Evolutionary conservation across 2,113 vertebrate genomes (phyloP), one percentile per base, ranked within the genome.

Genomic region (Sinocyclocheilus rhinocerous): DNA sequence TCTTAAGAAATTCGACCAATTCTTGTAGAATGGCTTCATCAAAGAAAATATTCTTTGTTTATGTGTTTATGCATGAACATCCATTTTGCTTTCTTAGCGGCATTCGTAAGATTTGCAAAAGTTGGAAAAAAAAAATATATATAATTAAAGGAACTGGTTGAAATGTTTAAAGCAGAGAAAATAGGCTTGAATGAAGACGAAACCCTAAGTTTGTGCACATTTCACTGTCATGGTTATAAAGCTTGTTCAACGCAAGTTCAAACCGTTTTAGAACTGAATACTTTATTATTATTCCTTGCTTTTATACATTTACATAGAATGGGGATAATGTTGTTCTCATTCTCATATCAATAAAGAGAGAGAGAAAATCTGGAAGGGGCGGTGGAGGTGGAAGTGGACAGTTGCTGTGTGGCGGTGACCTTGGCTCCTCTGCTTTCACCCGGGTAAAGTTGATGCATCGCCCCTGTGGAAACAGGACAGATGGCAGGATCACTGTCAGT

Each of bases 401-500:
- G n/a, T n/a, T n/a, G n/a, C n/a, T n/a, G n/a, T n/a, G n/a, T n/a
- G n/a, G n/a, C n/a, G n/a, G n/a, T n/a, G n/a, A n/a, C n/a, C n/a
- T n/a, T n/a, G n/a, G n/a, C n/a, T n/a, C n/a, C n/a, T n/a, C n/a
- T n/a, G n/a, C n/a, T n/a, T n/a, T n/a, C n/a, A n/a, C n/a, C n/a
- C n/a, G n/a, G n/a, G n/a, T n/a, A n/a, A n/a, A n/a, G n/a, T n/a
- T n/a, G n/a, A n/a, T n/a, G n/a, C n/a, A n/a, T n/a, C n/a, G n/a
- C n/a, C n/a, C n/a, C n/a, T n/a, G n/a, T n/a, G n/a, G n/a, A n/a
- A n/a, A n/a, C n/a, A n/a, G n/a, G n/a, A n/a, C n/a, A n/a, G n/a
- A n/a, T n/a, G 88, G 83, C 55, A 65, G 83, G 45, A 87, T 89
- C 76, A 87, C 72, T 87, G 65, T 85, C 88, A 85, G 82, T 81